Base-by-base conservation (phyloP, 2,888 invertebrate genomes). In the Cynaeus angustus region DNA sequence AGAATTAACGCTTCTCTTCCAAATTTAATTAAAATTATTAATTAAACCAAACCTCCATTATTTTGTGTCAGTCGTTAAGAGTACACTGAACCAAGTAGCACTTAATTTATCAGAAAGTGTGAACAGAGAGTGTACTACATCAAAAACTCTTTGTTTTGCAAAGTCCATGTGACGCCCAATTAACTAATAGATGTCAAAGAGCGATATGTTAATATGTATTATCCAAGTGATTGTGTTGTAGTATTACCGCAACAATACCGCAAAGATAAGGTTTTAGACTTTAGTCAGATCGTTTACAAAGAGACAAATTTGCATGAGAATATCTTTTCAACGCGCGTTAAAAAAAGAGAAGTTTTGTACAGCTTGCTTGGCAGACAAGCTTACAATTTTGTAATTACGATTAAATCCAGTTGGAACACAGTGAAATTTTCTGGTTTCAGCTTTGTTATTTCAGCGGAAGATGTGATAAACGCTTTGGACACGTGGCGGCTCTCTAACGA, bases 121-220 rank as follows among this genome's bases (percentile, higher is more conserved):
- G 13, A 41, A 33, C 41, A n/a, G 10, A 7, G 10, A 13, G 41
- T 1, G n/a, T 6, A 41, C 4, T 41, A 41, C 41, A 41, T 41
- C 41, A 41, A n/a, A 28, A 28, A 33, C 33, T 33, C 33, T 33
- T 41, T 41, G 12, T 41, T 41, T 13, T 12, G 10, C 9, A 37
- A 41, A 50, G 16, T 10, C 26, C 16, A 9, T 14, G 41, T 5
- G 41, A 13, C 41, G 6, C 12, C 41, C 41, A 59, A 46, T 59
- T 9, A 59, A 59, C 16, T 59, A 46, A 61, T 61, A 61, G 64
- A 64, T 64, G 64, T 26, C 26, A 37, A 38, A 13, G 16, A 14
- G 41, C 30, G 64, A 52, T 64, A 64, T 64, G 64, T 38, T 64
- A 64, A 64, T 64, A 26, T 30, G 52, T 28, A 52, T 52, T 52